Evolutionary conservation across 2,888 invertebrate species (phyloP).

Genomic region (Tethea ocularis): DNA sequence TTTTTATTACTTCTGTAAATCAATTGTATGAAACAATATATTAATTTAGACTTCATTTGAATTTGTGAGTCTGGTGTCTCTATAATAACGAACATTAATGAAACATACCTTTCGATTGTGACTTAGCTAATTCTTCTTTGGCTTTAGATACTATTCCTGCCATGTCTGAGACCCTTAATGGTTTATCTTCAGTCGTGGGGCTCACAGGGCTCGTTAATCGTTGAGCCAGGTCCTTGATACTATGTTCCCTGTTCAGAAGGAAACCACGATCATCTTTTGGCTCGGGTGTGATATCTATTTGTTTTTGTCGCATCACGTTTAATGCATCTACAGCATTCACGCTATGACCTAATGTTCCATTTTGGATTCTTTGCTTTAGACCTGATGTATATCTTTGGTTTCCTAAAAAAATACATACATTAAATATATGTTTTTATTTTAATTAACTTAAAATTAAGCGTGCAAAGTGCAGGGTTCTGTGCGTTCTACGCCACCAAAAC

Average conservation of each 20-base stretch:
- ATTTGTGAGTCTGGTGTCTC: no score
- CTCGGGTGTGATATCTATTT: constrained; percentile 84
- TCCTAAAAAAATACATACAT: constrained; percentile 56
- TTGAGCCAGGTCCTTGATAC: constrained; percentile 94
- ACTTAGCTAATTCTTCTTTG: constrained; percentile 95
- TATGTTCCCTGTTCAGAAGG: constrained; percentile 91
- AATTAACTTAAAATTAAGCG: no score
- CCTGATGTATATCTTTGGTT: constrained; percentile 83
- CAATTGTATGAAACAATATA: not conserved
- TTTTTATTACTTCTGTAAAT: constrained; percentile 86
- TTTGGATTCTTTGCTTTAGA: constrained; percentile 84
- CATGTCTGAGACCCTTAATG: constrained; percentile 90
- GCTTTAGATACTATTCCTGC: constrained; percentile 96
- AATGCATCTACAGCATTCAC: constrained; percentile 74
- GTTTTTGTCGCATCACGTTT: constrained; percentile 76
- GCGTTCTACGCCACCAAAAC: no score
- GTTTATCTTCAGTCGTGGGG: constrained; percentile 84
- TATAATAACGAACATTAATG: not conserved
- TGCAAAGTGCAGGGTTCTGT: no score
- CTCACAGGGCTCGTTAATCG: constrained; percentile 88
- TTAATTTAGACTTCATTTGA: no score
- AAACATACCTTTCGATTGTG: constrained; percentile 88
- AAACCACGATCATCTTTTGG: constrained; percentile 84
- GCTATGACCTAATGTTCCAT: constrained; percentile 82
- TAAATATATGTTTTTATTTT: not conserved